phyloP scores from a whole-genome alignment of 2,113 vertebrate genomes.

The Podocnemis expansa region DNA sequence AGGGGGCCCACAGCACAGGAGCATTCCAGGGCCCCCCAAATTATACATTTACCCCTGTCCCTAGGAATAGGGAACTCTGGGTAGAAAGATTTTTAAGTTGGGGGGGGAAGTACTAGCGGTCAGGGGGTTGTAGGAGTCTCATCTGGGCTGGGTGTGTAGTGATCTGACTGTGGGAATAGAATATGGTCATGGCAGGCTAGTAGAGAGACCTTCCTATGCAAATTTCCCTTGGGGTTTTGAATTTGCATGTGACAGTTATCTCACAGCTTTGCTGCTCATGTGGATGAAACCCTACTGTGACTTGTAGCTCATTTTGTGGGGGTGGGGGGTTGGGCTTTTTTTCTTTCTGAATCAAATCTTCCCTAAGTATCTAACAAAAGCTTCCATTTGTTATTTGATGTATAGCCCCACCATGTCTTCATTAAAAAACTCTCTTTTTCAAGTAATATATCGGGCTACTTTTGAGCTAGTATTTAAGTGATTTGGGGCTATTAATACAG shows the following conservation, averaged over 20 bases:
- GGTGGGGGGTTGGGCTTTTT: too few species aligned
- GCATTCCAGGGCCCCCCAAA: too few species aligned
- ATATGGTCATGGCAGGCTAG: background rate
- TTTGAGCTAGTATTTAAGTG: background rate
- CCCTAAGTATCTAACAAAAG: background rate
- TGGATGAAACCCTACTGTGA: rapidly evolving
- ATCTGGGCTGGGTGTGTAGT: too few species aligned
- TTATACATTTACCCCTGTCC: too few species aligned
- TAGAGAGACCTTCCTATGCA: background rate
- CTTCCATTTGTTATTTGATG: background rate
- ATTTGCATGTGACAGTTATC: background rate
- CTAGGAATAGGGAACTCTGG: background rate
- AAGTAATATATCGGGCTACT: background rate
- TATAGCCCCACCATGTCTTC: background rate
- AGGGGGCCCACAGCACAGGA: too few species aligned
- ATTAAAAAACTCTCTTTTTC: background rate
- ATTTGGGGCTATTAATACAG: background rate
- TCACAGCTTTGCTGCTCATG: background rate
- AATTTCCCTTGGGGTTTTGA: background rate
- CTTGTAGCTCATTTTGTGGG: background rate
- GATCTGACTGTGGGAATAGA: background rate
- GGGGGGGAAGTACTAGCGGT: background rate
- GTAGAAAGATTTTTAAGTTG: background rate
- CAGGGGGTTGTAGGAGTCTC: background rate
- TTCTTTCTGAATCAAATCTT: background rate